Evolutionary conservation across 2,888 invertebrate genomes (phyloP), one percentile per base, ranked within the genome.

Genomic region (Yponomeuta plumbellus): DNA sequence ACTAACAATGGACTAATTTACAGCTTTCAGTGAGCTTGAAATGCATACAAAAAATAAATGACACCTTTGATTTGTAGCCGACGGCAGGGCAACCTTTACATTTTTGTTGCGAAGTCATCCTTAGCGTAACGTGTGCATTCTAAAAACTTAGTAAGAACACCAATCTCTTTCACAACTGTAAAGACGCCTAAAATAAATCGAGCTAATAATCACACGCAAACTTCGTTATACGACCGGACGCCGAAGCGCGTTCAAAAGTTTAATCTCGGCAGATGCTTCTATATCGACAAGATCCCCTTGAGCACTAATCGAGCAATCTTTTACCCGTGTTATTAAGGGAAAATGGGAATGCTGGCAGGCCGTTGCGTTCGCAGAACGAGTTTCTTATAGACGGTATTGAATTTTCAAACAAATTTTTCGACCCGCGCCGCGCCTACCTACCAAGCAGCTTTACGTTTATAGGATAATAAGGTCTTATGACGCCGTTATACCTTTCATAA

Each of bases 371-470:
- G 78, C 76, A 79, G 76, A 85, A 85, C 82, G 86, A 85, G 83
- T 85, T 86, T 82, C 85, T 87, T 86, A 86, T 86, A 86, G 86
- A 85, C 79, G 85, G 83, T 84, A 86, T 85, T 88, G 86, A 88
- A 88, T 89, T 88, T 88, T 89, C 88, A 87, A 89, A 86, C 85
- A 87, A 86, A 84, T 86, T 86, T 86, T 86, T 86, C 84, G 85
- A 79, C 82, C 83, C 82, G 76, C 76, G 72, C 73, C 76, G 75
- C 75, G 71, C 71, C 76, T 1, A 34, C 34, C 6, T 34, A 34
- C 34, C 34, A 78, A 77, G 79, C 81, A 80, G 80, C 80, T 87
- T 86, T 84, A 82, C 82, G 83, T 79, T 83, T 57, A 85, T 82
- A 80, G 81, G 80, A 83, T 84, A 64, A 22, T 84, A 86, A 81